These are phyloP conservation scores for Porites evermanni DNA, from an alignment of 92 coral and sea anemone genomes.

Conservation along the genomic window DNA sequence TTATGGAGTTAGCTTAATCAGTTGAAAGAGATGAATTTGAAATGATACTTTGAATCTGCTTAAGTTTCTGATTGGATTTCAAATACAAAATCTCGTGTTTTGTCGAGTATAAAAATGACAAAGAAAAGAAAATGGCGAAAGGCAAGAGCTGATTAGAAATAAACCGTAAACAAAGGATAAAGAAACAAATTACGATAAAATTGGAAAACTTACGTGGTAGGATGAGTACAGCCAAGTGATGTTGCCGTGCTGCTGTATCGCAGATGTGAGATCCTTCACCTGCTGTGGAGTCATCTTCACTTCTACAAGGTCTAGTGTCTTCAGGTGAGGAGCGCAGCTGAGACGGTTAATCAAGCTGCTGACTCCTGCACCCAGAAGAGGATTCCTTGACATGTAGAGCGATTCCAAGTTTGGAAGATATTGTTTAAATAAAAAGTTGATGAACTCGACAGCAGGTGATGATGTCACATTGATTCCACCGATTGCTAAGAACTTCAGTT, in stretches of 20 bases:
- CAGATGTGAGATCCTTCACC: neutral
- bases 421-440: neutral
- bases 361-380: neutral
- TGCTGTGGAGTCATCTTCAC: slow-evolving; percentile 4
- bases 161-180: neutral
- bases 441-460: neutral
- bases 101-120: too few relatives aligned
- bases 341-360: neutral
- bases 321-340: neutral
- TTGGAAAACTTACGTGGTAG: slow-evolving; percentile 5
- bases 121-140: neutral
- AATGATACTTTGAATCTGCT: too few relatives aligned
- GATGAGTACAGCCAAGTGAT: neutral
- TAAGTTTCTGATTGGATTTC: too few relatives aligned
- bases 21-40: too few relatives aligned
- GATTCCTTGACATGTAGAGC: neutral
- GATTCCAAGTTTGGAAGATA: neutral
- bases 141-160: neutral
- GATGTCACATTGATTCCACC: neutral
- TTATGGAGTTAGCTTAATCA: too few relatives aligned
- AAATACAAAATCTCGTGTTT: too few relatives aligned
- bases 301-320: neutral
- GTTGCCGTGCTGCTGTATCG: neutral
- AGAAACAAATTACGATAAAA: neutral
- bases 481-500: neutral